Conservation (phyloP, 2,113 vertebrate genomes). For the Electrona antarctica region DNA sequence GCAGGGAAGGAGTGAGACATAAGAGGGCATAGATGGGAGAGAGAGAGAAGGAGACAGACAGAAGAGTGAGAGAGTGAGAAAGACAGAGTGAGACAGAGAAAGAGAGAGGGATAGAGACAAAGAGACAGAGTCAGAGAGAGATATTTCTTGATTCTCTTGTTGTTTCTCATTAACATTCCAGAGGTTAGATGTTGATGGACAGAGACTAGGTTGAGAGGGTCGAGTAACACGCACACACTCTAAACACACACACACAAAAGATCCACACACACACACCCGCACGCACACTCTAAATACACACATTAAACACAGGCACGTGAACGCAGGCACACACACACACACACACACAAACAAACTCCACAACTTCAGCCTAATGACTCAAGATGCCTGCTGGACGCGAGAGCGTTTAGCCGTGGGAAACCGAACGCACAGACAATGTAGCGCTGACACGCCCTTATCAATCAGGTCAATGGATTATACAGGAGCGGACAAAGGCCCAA, state of each 20-base stretch:
- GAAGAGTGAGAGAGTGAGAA: no score
- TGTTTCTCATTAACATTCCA: conserved; percentile 78
- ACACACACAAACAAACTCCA: neutral
- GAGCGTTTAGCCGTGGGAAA: no score
- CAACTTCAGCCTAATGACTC: no score
- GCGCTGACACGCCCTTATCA: conserved; percentile 74
- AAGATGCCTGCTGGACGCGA: no score
- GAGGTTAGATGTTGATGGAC: conserved; percentile 71
- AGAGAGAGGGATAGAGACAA: no score
- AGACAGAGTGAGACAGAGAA: no score
- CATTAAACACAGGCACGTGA: conserved; percentile 25
- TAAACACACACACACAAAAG: conserved; percentile 9
- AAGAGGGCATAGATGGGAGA: no score
- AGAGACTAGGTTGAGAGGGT: conserved; percentile 58
- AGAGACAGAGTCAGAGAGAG: no score
- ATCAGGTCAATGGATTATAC: conserved; percentile 76
- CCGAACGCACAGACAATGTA: conserved; percentile 52
- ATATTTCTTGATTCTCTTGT: conserved; percentile 58
- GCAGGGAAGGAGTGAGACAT: no score
- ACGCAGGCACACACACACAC: conserved; percentile 65
- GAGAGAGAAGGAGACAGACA: no score
- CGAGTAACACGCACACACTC: conserved; percentile 44
- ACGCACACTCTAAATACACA: neutral
- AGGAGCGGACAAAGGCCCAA: conserved; percentile 64
- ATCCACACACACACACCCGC: neutral